Conservation (phyloP, 1,140 invertebrate genomes). For the Hermatobates lingyangjiaoensis region DNA sequence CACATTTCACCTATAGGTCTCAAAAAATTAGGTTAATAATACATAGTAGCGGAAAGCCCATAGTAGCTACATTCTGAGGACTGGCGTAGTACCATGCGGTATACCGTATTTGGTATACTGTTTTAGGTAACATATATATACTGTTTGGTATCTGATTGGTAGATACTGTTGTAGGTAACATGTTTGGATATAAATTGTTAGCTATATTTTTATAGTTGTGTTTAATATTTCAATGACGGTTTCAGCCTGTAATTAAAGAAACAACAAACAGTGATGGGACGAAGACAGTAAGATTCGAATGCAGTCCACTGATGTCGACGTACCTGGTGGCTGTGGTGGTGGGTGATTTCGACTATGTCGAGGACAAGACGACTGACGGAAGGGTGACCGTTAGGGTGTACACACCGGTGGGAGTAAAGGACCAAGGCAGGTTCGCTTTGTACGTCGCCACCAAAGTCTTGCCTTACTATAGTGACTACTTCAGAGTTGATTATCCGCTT, state of each 20-base stretch:
- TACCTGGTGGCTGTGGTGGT: slow-evolving; percentile 85
- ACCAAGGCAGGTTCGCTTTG: slow-evolving; percentile 81
- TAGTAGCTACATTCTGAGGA: too few species aligned
- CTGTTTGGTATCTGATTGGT: too few species aligned
- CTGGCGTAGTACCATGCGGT: too few species aligned
- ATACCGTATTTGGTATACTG: too few species aligned
- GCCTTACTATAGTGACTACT: slow-evolving; percentile 87
- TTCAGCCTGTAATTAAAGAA: slow-evolving; percentile 42
- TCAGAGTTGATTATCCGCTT: slow-evolving; percentile 83
- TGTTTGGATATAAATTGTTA: too few species aligned
- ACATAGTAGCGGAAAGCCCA: too few species aligned
- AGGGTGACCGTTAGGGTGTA: slow-evolving; percentile 78
- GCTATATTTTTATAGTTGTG: too few species aligned
- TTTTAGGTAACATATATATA: too few species aligned
- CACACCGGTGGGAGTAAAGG: slow-evolving; percentile 75
- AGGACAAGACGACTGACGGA: slow-evolving; percentile 58
- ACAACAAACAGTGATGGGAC: slow-evolving; percentile 27
- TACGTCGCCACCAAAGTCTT: slow-evolving; percentile 69
- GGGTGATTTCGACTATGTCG: slow-evolving; percentile 86
- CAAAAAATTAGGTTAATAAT: too few species aligned
- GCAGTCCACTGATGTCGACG: slow-evolving; percentile 88
- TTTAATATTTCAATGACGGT: slow-evolving; percentile 6
- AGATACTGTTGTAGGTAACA: too few species aligned
- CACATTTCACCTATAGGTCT: too few species aligned
- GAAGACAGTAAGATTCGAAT: slow-evolving; percentile 56